Evolutionary conservation across 64 coral and sea anemone species (phyloP).

Genomic region (Acropora tenuis): DNA sequence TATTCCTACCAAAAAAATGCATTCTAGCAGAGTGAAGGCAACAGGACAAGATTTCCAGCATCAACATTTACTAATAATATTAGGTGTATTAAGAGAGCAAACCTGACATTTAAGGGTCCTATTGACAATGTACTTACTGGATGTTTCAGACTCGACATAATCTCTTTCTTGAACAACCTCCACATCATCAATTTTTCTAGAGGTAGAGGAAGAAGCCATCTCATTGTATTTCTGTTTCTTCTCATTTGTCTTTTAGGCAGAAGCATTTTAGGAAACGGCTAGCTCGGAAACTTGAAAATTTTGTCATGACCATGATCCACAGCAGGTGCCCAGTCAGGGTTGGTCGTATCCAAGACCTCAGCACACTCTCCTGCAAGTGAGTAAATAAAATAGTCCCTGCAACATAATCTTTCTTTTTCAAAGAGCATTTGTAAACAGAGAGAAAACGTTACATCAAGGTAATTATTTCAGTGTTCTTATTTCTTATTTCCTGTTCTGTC

Average conservation of each 20-base stretch:
- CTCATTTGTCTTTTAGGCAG: background rate
- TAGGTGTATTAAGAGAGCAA: too few species aligned
- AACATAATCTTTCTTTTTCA: background rate
- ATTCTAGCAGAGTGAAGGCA: too few species aligned
- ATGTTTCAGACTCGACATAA: background rate
- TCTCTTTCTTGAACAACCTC: background rate
- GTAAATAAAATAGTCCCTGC: background rate
- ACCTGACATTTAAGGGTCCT: too few species aligned
- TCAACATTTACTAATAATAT: too few species aligned
- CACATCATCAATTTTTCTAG: background rate
- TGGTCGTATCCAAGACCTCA: background rate
- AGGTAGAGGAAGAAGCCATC: background rate
- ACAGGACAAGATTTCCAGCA: too few species aligned
- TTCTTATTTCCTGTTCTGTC: too few species aligned
- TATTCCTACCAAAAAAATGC: too few species aligned
- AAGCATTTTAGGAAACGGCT: background rate
- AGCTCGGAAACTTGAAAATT: background rate
- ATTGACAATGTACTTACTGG: too few species aligned
- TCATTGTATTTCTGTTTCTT: background rate
- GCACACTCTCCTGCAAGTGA: background rate
- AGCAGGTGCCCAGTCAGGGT: slow-evolving; percentile 16
- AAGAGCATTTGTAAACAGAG: slow-evolving; percentile 8
- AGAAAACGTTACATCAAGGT: background rate
- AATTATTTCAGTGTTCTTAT: background rate
- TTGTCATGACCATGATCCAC: background rate